These are phyloP conservation scores for Pseudochromis fuscus DNA, from an alignment of 2,797 vertebrate genomes.

Conservation along the genomic window DNA sequence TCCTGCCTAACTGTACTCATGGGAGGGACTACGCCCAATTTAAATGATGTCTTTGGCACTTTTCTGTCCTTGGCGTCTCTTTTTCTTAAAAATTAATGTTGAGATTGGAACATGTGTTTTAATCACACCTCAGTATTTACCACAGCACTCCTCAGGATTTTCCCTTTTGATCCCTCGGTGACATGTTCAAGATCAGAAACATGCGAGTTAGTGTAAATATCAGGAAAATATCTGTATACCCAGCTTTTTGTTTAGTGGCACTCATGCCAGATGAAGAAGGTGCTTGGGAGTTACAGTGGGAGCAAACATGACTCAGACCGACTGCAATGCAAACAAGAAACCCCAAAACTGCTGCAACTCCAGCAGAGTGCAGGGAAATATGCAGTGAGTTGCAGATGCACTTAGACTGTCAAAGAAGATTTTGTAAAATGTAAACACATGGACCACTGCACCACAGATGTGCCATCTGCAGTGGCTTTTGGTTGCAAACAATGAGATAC, in stretches of 20 bases:
- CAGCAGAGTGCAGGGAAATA: background rate
- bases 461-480: background rate
- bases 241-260: background rate
- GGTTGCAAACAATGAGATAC: background rate
- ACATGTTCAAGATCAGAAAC: background rate
- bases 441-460: background rate
- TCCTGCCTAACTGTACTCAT: background rate
- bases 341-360: background rate
- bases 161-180: background rate
- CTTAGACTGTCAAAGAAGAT: background rate
- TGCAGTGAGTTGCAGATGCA: background rate
- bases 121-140: constrained; percentile 57
- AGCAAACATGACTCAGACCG: background rate
- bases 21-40: background rate
- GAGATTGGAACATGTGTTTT: constrained; percentile 16
- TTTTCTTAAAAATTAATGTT: background rate
- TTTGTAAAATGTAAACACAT: background rate
- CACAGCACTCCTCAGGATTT: background rate
- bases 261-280: background rate
- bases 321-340: constrained; percentile 2
- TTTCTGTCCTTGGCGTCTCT: background rate
- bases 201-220: background rate
- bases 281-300: background rate
- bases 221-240: background rate
- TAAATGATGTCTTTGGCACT: constrained; percentile 1